Evolutionary conservation across 2,113 vertebrate genomes (phyloP).

Genomic region (Trachemys scripta): DNA sequence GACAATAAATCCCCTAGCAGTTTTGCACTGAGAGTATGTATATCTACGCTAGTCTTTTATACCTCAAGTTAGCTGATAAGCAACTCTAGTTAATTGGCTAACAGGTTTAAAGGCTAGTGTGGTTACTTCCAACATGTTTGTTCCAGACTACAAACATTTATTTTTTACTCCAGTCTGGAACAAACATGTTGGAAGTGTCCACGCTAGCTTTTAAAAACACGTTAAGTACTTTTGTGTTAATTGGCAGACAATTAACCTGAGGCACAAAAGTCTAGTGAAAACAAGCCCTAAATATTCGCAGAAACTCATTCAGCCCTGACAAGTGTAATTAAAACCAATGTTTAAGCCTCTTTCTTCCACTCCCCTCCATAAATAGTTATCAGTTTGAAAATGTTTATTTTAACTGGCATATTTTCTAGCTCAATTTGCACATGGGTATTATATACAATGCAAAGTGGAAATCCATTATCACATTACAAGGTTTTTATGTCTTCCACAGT

Average conservation of each 20-base stretch:
- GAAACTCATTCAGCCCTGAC: background rate
- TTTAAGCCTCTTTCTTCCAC: background rate
- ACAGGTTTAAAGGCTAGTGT: conserved; percentile 2
- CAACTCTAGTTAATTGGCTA: too few species aligned
- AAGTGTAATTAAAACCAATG: background rate
- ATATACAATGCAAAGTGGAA: background rate
- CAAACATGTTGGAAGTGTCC: background rate
- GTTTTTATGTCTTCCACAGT: background rate
- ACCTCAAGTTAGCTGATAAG: conserved; percentile 15
- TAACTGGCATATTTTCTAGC: background rate
- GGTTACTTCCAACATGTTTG: background rate
- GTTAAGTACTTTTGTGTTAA: background rate
- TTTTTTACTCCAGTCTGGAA: background rate
- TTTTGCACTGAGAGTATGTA: conserved; percentile 24
- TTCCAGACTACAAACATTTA: conserved; percentile 39
- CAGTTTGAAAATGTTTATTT: background rate
- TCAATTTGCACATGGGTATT: background rate
- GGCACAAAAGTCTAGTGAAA: background rate
- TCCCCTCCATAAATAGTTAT: background rate
- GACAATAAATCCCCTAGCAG: background rate
- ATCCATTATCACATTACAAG: background rate
- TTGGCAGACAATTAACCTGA: background rate
- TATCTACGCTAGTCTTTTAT: background rate
- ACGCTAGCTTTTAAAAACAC: background rate
- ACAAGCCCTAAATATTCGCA: background rate